These are phyloP conservation scores for Pseudoatta argentina DNA, from an alignment of 1,140 invertebrate species.

Conservation along the genomic window DNA sequence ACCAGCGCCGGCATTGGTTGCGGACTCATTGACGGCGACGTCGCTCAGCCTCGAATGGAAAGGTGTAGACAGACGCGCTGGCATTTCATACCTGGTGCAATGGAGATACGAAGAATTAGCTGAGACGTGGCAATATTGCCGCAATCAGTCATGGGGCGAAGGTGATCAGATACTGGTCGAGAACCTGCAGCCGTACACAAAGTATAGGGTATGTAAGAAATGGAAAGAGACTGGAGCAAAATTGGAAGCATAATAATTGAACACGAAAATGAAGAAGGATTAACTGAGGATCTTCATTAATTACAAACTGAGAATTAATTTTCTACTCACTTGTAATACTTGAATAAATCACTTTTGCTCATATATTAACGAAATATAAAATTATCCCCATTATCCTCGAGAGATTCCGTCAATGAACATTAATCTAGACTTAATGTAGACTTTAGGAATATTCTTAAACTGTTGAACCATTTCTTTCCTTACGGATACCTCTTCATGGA, in stretches of 20 bases:
- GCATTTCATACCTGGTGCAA: slow-evolving; percentile 90
- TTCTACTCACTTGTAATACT: neutral
- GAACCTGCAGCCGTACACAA: slow-evolving; percentile 94
- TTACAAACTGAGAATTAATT: neutral
- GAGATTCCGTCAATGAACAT: neutral
- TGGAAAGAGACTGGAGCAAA: neutral
- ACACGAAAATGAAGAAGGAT: neutral
- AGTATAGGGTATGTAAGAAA: slow-evolving; percentile 91
- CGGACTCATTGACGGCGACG: slow-evolving; percentile 91
- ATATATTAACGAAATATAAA: slow-evolving; percentile 1
- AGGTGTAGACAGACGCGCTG: slow-evolving; percentile 83
- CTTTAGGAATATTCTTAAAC: slow-evolving; percentile 22
- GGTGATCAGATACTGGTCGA: slow-evolving; percentile 90
- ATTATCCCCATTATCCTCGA: neutral
- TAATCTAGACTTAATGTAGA: neutral
- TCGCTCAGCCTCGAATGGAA: slow-evolving; percentile 94
- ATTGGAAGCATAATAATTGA: neutral
- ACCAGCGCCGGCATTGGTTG: slow-evolving; percentile 91
- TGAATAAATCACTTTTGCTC: neutral
- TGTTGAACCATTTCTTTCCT: slow-evolving; percentile 1
- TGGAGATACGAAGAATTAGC: slow-evolving; percentile 91
- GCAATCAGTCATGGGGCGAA: slow-evolving; percentile 89
- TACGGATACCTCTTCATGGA: too few relatives aligned
- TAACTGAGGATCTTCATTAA: too few relatives aligned
- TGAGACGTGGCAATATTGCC: slow-evolving; percentile 91